Conservation (phyloP, 2,888 invertebrate genomes). For the Nebria salina region DNA sequence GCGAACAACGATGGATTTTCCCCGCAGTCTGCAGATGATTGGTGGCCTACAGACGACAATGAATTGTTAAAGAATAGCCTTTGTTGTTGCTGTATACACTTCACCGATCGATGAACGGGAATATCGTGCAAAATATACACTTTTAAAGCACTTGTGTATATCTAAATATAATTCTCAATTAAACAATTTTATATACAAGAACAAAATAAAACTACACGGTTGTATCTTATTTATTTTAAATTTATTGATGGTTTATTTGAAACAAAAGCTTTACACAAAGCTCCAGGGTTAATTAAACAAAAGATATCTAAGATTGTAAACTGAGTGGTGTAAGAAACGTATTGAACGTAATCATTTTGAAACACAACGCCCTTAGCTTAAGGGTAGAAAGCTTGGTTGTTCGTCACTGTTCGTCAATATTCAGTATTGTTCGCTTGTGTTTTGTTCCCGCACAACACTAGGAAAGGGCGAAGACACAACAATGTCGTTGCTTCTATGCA, state of each 20-base stretch:
- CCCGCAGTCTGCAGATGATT: slow-evolving; percentile 26
- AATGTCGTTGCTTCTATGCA: background rate
- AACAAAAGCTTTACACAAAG: too few species aligned
- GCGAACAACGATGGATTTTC: background rate
- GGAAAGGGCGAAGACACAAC: background rate
- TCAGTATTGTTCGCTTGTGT: background rate
- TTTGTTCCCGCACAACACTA: background rate
- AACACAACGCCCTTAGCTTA: background rate
- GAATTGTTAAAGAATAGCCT: slow-evolving; percentile 39
- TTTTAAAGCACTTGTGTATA: background rate
- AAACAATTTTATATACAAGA: background rate
- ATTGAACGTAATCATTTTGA: background rate
- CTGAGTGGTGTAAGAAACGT: background rate
- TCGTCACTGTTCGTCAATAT: background rate
- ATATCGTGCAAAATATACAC: slow-evolving; percentile 20
- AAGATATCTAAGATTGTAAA: too few species aligned
- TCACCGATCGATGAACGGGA: slow-evolving; percentile 32
- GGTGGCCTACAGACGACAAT: slow-evolving; percentile 32
- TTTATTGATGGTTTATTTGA: too few species aligned
- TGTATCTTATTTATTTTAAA: too few species aligned
- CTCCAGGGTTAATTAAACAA: too few species aligned
- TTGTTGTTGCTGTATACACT: slow-evolving; percentile 28
- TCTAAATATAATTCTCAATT: background rate
- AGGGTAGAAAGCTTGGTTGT: background rate
- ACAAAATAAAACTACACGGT: too few species aligned